Evolutionary conservation across 2,797 vertebrate species (phyloP).

Genomic region (Molossus molossus): DNA sequence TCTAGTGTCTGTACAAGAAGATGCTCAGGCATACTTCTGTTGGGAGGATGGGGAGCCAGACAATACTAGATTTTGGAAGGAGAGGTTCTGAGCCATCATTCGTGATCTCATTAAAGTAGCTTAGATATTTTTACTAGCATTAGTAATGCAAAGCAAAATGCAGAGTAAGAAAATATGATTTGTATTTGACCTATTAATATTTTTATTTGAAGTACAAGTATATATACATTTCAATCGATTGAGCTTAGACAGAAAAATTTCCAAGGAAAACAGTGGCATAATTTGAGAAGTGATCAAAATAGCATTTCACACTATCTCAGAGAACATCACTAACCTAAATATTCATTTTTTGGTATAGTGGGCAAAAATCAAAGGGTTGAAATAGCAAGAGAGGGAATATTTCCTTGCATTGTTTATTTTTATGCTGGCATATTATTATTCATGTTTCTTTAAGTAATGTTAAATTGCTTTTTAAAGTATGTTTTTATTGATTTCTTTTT

Average conservation of each 20-base stretch:
- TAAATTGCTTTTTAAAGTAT: not conserved
- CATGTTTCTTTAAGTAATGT: slow-evolving; percentile 24
- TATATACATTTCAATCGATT: not conserved
- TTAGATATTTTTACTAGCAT: slow-evolving; percentile 20
- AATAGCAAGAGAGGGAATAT: not conserved
- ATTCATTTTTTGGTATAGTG: slow-evolving; percentile 9
- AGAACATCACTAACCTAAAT: not conserved
- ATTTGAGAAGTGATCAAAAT: slow-evolving; percentile 52
- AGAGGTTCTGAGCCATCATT: slow-evolving; percentile 29
- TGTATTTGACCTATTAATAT: slow-evolving; percentile 17
- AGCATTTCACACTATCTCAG: not conserved
- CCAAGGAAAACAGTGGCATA: not conserved
- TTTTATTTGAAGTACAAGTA: slow-evolving; percentile 51
- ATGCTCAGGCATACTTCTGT: not conserved
- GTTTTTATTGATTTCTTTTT: not conserved
- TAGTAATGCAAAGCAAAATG: slow-evolving; percentile 47
- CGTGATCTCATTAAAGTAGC: not conserved
- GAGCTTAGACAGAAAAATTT: slow-evolving; percentile 11
- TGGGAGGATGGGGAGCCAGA: not conserved
- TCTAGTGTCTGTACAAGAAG: not conserved
- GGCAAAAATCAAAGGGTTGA: slow-evolving; percentile 8
- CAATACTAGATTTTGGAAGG: slow-evolving; percentile 40
- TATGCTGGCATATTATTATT: not conserved
- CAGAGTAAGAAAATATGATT: not conserved
- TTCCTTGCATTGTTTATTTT: not conserved